Evolutionary conservation across 2,113 vertebrate species (phyloP), one percentile per base, ranked within the genome.

Genomic region (Halcyon malimbica): DNA sequence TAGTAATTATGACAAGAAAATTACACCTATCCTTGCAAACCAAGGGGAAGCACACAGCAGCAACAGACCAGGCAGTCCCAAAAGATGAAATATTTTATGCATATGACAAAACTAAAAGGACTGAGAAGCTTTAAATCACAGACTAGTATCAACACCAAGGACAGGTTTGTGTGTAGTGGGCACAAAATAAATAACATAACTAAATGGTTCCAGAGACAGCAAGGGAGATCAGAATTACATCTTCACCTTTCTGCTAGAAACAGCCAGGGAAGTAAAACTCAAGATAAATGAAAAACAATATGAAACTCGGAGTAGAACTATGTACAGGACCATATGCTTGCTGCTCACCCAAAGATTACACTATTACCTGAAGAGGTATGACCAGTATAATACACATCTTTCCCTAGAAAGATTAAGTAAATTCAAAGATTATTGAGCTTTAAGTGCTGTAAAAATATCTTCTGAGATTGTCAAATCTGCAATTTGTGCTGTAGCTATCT

Each of bases 71-170:
- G 7, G 24, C 41, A 73, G 54, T 50, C 50, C 41, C 50, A 69
- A 41, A 77, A 69, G 59, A 83, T 50, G n/a, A 92, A 91, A 71
- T 93, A 74, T 54, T 87, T 75, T 28, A 76, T 65, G 62, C 44
- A 42, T 76, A 71, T 82, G 78, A 75, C 84, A 93, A 91, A 87
- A 71, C 54, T 87, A 63, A 78, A 87, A 95, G 44, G 59, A 94
- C 77, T 28, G 21, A 74, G 41, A 13, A 50, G 60, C 50, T 94
- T 82, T 93, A 94, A 91, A 91, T 93, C 73, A 86, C 57, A 71
- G 65, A 24, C 28, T 68, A 63, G 46, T 31, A 91, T 68, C 51
- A 94, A 67, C 31, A 59, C 10, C 60, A 94, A 94, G 89, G 80
- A 83, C 64, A 8, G 18, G 39, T 70, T 83, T 81, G 46, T 29